Evolutionary conservation across 2,888 invertebrate species (phyloP), one percentile per base, ranked within the genome.

Genomic region (Incurvaria masculella): DNA sequence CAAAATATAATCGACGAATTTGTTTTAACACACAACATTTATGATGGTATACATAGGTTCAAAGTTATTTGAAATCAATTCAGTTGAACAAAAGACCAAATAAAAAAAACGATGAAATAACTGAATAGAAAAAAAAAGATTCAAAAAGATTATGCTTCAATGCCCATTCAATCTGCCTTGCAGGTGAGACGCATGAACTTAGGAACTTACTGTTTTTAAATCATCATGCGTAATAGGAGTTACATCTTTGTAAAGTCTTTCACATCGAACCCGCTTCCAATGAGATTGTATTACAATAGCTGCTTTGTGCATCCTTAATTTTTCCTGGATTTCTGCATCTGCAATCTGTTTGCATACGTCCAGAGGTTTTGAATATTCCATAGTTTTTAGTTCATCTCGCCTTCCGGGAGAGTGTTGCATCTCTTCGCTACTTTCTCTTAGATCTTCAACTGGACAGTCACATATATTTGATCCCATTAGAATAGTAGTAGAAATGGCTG

Each of bases 211-310:
- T 40, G 51, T 38, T 62, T 69, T 75, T 0, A 60, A 46, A 17
- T 65, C 46, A 4, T 78, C 76, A 6, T 66, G 52, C 1, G 67
- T 55, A 6, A 69, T 8, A 14, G 3, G 3, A 14, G 33, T 14
- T 14, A 4, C 6, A 11, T 33, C 14, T 33, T 14, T 23, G 23
- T 23, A 33, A 8, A 33, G 8, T 33, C 33, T 33, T n/a, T 33
- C 11, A 33, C 33, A 33, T 14, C 69, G 68, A 6, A 57, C 49
- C 2, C 75, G 74, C 57, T 73, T 63, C 76, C 76, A 76, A 44
- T 62, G 55, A 0, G 74, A 65, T 54, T 78, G 76, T 8, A 78
- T 52, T 1, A 58, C 16, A 1, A 64, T 71, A 0, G 74, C 76
- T 4, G 76, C 75, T 49, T 72, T 69, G 14, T 74, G 69, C 49